Conservation (phyloP, 2,113 vertebrate species). For the Neofelis nebulosa region DNA sequence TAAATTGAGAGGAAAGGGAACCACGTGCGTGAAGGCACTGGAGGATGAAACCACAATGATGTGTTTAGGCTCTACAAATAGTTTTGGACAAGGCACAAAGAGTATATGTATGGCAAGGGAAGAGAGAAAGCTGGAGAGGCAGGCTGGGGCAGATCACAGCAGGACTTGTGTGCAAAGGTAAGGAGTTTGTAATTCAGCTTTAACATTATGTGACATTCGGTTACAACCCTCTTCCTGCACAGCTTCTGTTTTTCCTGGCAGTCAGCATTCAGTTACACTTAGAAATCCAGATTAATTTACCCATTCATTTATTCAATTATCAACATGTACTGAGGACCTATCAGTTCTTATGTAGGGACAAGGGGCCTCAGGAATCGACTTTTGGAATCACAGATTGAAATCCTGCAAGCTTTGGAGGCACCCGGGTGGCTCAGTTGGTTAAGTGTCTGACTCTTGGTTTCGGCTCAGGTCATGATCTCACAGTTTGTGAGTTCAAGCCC, state of each 20-base stretch:
- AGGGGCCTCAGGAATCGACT: background rate
- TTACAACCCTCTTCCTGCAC: background rate
- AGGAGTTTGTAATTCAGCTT: background rate
- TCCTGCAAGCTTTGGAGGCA: background rate
- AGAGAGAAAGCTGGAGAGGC: conserved; percentile 26
- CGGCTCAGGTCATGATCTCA: too few relatives aligned
- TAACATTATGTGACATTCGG: background rate
- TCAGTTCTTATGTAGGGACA: background rate
- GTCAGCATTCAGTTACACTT: background rate
- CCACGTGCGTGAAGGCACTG: background rate
- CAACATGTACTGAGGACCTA: background rate
- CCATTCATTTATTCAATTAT: background rate
- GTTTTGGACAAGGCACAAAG: background rate
- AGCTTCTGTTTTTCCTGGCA: conserved; percentile 2
- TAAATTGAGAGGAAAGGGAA: background rate
- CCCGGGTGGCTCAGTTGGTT: too few relatives aligned
- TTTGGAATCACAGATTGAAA: background rate
- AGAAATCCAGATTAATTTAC: conserved; percentile 30
- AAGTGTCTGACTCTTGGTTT: too few relatives aligned
- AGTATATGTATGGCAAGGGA: background rate
- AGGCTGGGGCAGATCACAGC: background rate
- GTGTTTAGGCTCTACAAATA: background rate
- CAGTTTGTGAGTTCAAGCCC: too few relatives aligned
- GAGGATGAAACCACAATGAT: background rate
- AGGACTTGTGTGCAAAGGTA: background rate